phyloP scores from a whole-genome alignment of 2,888 invertebrate genomes.

The Pasiphila rectangulata region DNA sequence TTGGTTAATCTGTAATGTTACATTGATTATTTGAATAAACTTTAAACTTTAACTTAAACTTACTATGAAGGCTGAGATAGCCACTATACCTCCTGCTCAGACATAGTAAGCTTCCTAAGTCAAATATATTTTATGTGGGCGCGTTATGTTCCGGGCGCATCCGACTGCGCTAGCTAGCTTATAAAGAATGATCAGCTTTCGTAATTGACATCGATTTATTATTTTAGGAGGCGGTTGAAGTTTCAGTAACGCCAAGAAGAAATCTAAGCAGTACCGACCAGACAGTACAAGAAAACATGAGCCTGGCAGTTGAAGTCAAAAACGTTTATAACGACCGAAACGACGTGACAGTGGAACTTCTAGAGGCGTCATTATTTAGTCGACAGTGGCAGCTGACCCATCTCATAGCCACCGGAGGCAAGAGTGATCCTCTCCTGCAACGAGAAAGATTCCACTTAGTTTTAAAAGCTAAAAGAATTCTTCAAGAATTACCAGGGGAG shows the following conservation, averaged over 20 bases:
- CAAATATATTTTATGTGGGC: too few relatives aligned
- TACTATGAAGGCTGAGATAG: too few relatives aligned
- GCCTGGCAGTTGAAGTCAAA: conserved; percentile 84
- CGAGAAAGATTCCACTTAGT: conserved; percentile 69
- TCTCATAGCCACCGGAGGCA: conserved; percentile 54
- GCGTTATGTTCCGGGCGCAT: too few relatives aligned
- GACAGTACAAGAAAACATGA: conserved; percentile 79
- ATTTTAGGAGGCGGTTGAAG: conserved; percentile 79
- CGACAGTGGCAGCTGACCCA: conserved; percentile 81
- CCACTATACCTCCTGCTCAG: too few relatives aligned
- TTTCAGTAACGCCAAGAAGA: conserved; percentile 77
- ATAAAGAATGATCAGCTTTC: too few relatives aligned
- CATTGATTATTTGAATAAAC: too few relatives aligned
- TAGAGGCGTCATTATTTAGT: conserved; percentile 82
- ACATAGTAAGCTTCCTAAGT: too few relatives aligned
- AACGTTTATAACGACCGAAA: conserved; percentile 85
- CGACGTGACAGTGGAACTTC: conserved; percentile 78
- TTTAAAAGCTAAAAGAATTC: conserved; percentile 57
- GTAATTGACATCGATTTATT: background rate
- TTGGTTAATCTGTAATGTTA: too few relatives aligned
- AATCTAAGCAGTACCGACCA: conserved; percentile 63
- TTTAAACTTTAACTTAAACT: too few relatives aligned
- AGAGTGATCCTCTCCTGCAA: conserved; percentile 47
- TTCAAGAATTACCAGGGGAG: conserved; percentile 42
- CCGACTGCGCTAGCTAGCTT: too few relatives aligned